Conservation (phyloP, 2,888 invertebrate species). For the Malacosoma neustria region DNA sequence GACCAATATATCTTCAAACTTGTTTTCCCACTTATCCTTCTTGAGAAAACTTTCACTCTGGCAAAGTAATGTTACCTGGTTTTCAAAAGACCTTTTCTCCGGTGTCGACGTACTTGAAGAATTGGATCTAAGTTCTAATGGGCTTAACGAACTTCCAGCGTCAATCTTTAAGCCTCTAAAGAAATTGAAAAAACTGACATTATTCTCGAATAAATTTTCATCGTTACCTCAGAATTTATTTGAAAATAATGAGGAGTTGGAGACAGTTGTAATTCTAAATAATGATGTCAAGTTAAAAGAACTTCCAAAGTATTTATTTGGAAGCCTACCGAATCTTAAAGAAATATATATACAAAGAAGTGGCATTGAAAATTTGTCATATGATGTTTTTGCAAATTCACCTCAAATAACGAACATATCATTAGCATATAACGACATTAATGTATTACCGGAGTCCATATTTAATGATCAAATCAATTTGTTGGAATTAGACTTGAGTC, state of each 20-base stretch:
- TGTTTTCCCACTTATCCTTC: slow-evolving; percentile 77
- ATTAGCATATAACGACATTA: slow-evolving; percentile 74
- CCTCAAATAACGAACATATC: slow-evolving; percentile 73
- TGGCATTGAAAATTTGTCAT: slow-evolving; percentile 74
- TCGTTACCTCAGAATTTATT: slow-evolving; percentile 77
- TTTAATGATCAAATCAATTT: slow-evolving; percentile 79
- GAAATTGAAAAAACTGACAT: slow-evolving; percentile 77
- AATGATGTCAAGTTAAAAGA: slow-evolving; percentile 74
- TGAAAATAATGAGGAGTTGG: slow-evolving; percentile 66
- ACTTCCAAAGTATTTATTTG: slow-evolving; percentile 76
- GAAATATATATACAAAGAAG: slow-evolving; percentile 73
- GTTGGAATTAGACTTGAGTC: slow-evolving; percentile 76
- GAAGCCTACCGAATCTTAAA: slow-evolving; percentile 72
- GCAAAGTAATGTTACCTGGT: slow-evolving; percentile 79
- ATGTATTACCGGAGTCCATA: slow-evolving; percentile 72
- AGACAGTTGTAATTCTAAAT: slow-evolving; percentile 69
- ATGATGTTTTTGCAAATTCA: slow-evolving; percentile 77
- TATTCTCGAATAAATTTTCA: slow-evolving; percentile 80
- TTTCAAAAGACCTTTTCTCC: slow-evolving; percentile 77
- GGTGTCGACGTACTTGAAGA: slow-evolving; percentile 76
- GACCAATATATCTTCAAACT: slow-evolving; percentile 71
- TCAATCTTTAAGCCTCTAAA: slow-evolving; percentile 77
- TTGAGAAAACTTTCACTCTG: slow-evolving; percentile 79
- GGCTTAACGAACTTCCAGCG: slow-evolving; percentile 74
- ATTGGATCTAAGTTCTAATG: slow-evolving; percentile 81